phyloP scores from a whole-genome alignment of 2,888 invertebrate species.

The Sminthurinus aureus region DNA sequence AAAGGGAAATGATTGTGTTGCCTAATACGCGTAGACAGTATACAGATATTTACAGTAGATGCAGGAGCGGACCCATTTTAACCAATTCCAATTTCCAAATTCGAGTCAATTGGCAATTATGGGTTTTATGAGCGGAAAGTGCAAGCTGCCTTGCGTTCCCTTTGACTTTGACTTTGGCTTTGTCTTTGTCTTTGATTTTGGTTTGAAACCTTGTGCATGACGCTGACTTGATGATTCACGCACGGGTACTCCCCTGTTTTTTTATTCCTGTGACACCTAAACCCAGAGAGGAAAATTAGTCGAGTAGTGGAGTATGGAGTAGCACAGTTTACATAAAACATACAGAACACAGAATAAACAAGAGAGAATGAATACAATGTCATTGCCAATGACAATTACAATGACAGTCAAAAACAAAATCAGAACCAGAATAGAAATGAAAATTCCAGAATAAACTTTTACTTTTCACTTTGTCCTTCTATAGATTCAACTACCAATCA shows the following conservation, averaged over 20 bases:
- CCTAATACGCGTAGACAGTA: too few species aligned
- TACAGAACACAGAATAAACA: neutral
- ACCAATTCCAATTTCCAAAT: constrained; percentile 26
- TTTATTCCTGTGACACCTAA: constrained; percentile 6
- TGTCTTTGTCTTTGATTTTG: constrained; percentile 14
- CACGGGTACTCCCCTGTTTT: constrained; percentile 21
- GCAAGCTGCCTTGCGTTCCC: constrained; percentile 44
- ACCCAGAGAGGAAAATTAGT: constrained; percentile 24
- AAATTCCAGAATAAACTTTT: too few species aligned
- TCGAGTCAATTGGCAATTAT: constrained; percentile 51
- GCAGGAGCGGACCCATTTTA: too few species aligned
- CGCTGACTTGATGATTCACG: constrained; percentile 22
- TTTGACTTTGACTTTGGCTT: constrained; percentile 24
- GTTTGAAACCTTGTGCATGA: neutral
- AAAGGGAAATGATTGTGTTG: too few species aligned
- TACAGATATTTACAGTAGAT: too few species aligned
- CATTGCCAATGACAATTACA: too few species aligned
- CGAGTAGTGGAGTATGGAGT: constrained; percentile 7
- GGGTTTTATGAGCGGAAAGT: constrained; percentile 51
- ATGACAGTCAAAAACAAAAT: too few species aligned
- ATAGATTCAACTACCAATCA: too few species aligned
- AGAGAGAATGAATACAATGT: too few species aligned
- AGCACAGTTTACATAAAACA: neutral
- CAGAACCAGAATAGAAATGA: too few species aligned
- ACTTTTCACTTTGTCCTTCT: too few species aligned